A percentile compares a stretch with the other conserved stretches of the same genome.
Evolutionary conservation across 1,140 invertebrate species (phyloP).

Genomic region (Drosophila teissieri): DNA sequence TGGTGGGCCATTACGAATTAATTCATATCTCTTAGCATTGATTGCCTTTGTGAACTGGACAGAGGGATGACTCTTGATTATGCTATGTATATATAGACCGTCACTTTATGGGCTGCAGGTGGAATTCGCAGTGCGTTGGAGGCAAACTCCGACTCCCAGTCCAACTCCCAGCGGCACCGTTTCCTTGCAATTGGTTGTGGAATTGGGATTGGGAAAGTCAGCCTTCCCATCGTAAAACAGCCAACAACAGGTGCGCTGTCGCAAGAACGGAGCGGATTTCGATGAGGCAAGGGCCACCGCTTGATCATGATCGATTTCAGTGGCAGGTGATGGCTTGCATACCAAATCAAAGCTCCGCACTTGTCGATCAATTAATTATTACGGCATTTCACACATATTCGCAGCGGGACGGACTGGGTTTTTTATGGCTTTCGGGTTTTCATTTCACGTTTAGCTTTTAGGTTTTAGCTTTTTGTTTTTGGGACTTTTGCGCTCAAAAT

Average conservation of each 20-base stretch:
- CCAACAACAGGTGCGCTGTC: slow-evolving; percentile 35
- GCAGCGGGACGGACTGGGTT: slow-evolving; percentile 47
- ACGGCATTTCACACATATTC: slow-evolving; percentile 68
- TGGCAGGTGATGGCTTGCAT: slow-evolving; percentile 64
- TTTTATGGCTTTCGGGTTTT: slow-evolving; percentile 64
- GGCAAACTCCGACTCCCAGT: background rate
- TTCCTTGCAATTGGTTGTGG: slow-evolving; percentile 8
- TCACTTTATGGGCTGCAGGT: slow-evolving; percentile 6
- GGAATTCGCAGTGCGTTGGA: slow-evolving; percentile 36
- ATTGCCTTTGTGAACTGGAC: slow-evolving; percentile 13
- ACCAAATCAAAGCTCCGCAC: slow-evolving; percentile 75
- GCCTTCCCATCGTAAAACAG: slow-evolving; percentile 2
- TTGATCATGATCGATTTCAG: slow-evolving; percentile 73
- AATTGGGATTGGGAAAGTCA: slow-evolving; percentile 25
- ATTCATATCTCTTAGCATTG: slow-evolving; percentile 63
- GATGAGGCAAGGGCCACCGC: slow-evolving; percentile 59
- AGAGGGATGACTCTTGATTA: slow-evolving; percentile 3
- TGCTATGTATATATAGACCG: background rate
- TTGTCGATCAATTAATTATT: slow-evolving; percentile 82
- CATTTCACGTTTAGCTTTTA: slow-evolving; percentile 62
- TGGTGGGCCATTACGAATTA: slow-evolving; percentile 61
- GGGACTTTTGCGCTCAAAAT: slow-evolving; percentile 79
- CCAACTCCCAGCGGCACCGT: slow-evolving; percentile 7
- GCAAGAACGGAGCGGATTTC: slow-evolving; percentile 44
- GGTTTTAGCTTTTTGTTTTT: slow-evolving; percentile 33